These are phyloP conservation scores for Catamblyrhynchus diadema DNA, from an alignment of 2,797 vertebrate species.

Conservation along the genomic window DNA sequence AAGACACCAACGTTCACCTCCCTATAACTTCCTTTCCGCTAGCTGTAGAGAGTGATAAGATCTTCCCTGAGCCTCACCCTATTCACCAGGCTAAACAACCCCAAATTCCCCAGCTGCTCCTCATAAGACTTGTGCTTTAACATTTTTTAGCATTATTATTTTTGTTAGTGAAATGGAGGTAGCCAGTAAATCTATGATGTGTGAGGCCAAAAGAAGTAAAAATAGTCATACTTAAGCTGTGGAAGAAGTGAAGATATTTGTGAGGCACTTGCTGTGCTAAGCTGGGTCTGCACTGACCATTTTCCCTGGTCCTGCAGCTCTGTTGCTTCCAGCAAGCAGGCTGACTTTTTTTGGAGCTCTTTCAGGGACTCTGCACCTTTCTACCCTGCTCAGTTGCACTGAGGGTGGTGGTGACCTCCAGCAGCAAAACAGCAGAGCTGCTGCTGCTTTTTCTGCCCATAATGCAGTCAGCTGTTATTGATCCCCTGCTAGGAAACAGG, in stretches of 20 bases:
- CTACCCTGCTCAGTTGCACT: neutral
- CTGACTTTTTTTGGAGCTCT: neutral
- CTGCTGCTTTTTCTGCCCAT: rapidly evolving
- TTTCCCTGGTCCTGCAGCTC: neutral
- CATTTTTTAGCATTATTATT: neutral
- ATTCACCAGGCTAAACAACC: neutral
- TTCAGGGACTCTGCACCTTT: neutral
- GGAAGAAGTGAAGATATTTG: neutral
- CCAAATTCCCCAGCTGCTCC: neutral
- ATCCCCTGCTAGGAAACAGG: slow-evolving; percentile 2
- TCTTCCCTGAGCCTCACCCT: neutral
- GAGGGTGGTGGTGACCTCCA: neutral
- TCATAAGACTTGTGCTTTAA: neutral
- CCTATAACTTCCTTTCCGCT: neutral
- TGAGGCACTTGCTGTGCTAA: neutral
- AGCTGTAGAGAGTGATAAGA: neutral
- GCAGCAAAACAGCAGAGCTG: neutral
- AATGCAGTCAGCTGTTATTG: neutral
- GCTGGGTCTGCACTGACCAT: too few species aligned
- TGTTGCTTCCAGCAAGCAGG: neutral
- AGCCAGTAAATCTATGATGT: neutral
- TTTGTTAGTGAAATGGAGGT: neutral
- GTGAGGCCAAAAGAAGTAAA: neutral
- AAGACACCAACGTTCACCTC: neutral
- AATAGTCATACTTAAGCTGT: neutral